A percentile compares a stretch with the other conserved stretches of the same genome.
phyloP scores from a whole-genome alignment of 2,888 invertebrate species.

The Agrotis exclamationis region DNA sequence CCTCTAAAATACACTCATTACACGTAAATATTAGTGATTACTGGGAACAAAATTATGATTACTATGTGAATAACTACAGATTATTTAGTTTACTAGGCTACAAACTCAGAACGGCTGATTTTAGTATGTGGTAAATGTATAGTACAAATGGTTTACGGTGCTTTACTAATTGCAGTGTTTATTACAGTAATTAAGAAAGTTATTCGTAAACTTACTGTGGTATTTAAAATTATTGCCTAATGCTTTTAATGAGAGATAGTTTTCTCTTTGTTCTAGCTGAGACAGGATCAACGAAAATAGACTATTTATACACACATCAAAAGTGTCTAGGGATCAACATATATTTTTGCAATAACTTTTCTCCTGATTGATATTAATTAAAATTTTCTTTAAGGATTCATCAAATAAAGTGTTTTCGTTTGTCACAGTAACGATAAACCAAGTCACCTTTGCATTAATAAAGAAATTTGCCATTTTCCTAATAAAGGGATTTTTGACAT shows the following conservation, averaged over 20 bases:
- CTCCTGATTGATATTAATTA: no score
- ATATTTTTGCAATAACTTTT: no score
- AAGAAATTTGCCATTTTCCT: no score
- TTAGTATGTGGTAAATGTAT: background rate
- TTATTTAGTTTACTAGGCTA: constrained; percentile 1
- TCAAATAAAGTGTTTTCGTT: no score
- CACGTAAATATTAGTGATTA: background rate
- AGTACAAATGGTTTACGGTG: background rate
- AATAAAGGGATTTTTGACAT: no score
- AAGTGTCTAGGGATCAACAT: no score
- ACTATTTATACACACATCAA: no score
- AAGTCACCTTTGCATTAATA: no score
- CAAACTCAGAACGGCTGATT: background rate
- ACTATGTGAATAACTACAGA: background rate
- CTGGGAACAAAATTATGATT: background rate
- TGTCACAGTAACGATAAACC: no score
- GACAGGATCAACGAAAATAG: constrained; percentile 1
- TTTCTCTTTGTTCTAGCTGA: background rate
- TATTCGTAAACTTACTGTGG: background rate
- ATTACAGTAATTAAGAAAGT: background rate
- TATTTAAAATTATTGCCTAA: constrained; percentile 3
- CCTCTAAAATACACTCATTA: no score
- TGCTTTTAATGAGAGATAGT: background rate
- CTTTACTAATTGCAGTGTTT: constrained; percentile 8
- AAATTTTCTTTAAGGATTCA: no score